phyloP scores from a whole-genome alignment of 1,140 invertebrate species.

The Mamestra configurata region DNA sequence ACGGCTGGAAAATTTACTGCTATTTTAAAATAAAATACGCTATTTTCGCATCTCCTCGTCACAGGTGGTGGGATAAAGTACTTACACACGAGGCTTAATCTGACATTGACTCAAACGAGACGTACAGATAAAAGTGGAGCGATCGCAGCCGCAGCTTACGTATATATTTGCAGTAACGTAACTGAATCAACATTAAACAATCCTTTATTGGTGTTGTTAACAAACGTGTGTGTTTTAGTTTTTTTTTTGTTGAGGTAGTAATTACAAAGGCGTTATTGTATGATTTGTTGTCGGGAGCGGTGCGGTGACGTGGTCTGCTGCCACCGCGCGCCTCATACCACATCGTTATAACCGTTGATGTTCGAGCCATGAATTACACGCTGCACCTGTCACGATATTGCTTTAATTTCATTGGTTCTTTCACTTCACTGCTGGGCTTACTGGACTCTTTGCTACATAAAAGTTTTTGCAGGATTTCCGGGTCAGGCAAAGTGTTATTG shows the following conservation, averaged over 20 bases:
- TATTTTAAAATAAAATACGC: conserved; percentile 38
- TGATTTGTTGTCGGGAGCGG: conserved; percentile 32
- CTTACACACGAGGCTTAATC: conserved; percentile 61
- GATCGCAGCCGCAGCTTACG: conserved; percentile 26
- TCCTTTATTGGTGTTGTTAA: conserved; percentile 24
- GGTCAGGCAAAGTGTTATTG: too few species aligned
- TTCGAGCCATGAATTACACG: conserved; percentile 16
- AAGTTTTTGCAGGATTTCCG: too few species aligned
- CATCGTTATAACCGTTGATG: conserved; percentile 35
- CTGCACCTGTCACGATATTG: neutral
- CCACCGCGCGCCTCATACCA: conserved; percentile 8
- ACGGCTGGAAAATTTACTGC: conserved; percentile 11
- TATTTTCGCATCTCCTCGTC: conserved; percentile 38
- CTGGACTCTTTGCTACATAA: neutral
- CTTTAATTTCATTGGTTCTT: neutral
- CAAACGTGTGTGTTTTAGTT: conserved; percentile 40
- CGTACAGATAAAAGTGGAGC: conserved; percentile 41
- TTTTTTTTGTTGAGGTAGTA: conserved; percentile 49
- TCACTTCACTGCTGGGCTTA: neutral
- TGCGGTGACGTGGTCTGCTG: neutral
- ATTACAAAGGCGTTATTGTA: conserved; percentile 58
- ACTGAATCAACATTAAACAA: conserved; percentile 5
- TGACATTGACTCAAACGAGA: conserved; percentile 59
- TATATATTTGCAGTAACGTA: conserved; percentile 20
- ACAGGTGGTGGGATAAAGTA: conserved; percentile 62